A percentile compares a stretch with the other conserved stretches of the same genome.
Conservation (phyloP, 2,797 vertebrate species). For the Rhinogobio ventralis region DNA sequence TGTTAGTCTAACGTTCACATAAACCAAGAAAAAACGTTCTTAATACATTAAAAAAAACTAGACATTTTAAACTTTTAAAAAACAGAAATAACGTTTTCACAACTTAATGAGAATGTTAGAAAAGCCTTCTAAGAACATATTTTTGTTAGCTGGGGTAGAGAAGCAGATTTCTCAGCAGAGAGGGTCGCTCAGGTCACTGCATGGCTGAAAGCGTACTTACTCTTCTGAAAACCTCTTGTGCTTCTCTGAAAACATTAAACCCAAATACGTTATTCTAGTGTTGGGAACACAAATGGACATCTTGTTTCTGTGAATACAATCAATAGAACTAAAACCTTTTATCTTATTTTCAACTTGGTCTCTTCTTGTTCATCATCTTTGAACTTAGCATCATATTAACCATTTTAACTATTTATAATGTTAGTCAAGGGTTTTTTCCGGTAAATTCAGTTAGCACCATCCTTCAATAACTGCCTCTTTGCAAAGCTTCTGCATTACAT, state of each 20-base stretch:
- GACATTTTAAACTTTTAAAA: too few species aligned
- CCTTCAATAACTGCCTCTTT: background rate
- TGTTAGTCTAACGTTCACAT: too few species aligned
- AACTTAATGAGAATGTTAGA: too few species aligned
- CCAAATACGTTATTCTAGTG: background rate
- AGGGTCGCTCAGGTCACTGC: background rate
- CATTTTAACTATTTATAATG: background rate
- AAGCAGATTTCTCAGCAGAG: slow-evolving; percentile 21
- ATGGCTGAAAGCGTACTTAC: background rate
- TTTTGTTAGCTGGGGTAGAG: background rate
- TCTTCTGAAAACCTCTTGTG: slow-evolving; percentile 7
- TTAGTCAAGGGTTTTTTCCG: background rate
- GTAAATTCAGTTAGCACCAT: background rate
- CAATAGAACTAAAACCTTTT: background rate
- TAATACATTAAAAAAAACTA: too few species aligned
- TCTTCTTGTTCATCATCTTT: background rate
- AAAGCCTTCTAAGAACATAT: too few species aligned
- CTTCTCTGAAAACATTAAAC: slow-evolving; percentile 2
- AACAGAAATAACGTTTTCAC: too few species aligned
- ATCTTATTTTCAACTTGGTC: background rate
- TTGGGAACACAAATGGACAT: background rate
- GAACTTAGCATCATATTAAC: background rate
- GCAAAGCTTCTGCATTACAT: background rate
- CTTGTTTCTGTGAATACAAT: background rate
- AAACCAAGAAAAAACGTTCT: too few species aligned